phyloP scores from a whole-genome alignment of 1,140 invertebrate genomes.

The Lycorma delicatula region DNA sequence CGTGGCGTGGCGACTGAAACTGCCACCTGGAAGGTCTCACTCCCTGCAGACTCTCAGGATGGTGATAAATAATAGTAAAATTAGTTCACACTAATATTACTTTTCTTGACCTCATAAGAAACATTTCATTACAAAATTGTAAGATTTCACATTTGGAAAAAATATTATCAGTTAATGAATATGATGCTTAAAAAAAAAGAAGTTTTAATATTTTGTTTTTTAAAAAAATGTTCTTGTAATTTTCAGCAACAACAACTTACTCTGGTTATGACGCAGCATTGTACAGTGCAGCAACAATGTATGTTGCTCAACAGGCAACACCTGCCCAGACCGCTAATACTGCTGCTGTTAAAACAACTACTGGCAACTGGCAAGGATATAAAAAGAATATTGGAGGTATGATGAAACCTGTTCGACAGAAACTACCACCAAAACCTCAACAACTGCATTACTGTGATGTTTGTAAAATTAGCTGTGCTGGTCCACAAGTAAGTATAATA shows the following conservation, averaged over 20 bases:
- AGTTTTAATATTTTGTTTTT: too few species aligned
- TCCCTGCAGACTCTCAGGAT: too few species aligned
- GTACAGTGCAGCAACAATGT: conserved; percentile 87
- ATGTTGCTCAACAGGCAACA: conserved; percentile 67
- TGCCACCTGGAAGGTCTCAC: too few species aligned
- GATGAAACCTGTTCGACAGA: conserved; percentile 54
- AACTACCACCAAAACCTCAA: conserved; percentile 78
- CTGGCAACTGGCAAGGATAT: conserved; percentile 53
- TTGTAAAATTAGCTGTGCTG: conserved; percentile 96
- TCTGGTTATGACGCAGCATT: conserved; percentile 83
- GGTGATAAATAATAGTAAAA: too few species aligned
- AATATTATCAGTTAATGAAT: too few species aligned
- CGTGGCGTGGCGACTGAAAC: too few species aligned
- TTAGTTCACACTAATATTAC: too few species aligned
- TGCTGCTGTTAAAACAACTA: conserved; percentile 23
- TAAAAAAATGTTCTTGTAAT: too few species aligned
- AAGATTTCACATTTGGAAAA: too few species aligned
- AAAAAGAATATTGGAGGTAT: conserved; percentile 54
- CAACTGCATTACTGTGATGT: conserved; percentile 93
- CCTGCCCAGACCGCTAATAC: conserved; percentile 15
- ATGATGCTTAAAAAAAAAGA: too few species aligned
- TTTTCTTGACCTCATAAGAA: too few species aligned
- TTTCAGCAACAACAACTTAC: conserved; percentile 49
- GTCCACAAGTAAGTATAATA: conserved; percentile 57
- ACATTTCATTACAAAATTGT: too few species aligned